Evolutionary conservation across 2,888 invertebrate genomes (phyloP).

Genomic region (Cryptosula pallasiana): DNA sequence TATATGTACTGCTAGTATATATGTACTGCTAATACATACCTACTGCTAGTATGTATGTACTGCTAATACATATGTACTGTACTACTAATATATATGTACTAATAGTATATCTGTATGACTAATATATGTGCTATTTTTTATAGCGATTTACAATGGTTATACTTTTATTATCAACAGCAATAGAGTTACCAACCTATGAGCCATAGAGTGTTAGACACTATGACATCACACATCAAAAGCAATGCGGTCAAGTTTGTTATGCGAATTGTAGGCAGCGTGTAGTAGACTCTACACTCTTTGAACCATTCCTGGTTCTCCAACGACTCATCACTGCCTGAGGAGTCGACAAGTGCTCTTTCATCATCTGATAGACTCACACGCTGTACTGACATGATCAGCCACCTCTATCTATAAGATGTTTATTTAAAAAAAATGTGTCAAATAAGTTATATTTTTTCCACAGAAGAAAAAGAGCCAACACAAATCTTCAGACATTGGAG

Average conservation of each 20-base stretch:
- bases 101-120: no score
- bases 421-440: no score
- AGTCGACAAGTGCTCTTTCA: background rate
- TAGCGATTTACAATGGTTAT: background rate
- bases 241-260: conserved; percentile 35
- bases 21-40: no score
- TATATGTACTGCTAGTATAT: no score
- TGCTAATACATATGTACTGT: no score
- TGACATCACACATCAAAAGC: conserved; percentile 37
- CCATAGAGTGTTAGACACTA: conserved; percentile 37
- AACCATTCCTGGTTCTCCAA: conserved; percentile 10
- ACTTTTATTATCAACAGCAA: background rate
- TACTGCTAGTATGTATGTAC: no score
- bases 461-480: no score
- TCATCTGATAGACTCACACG: background rate
- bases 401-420: background rate
- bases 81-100: no score
- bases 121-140: background rate
- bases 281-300: conserved; percentile 27
- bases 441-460: no score
- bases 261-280: conserved; percentile 36
- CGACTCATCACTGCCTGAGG: background rate
- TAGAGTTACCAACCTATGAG: conserved; percentile 33
- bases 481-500: no score
- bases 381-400: background rate